A percentile compares a stretch with the other conserved stretches of the same genome.
Conservation (phyloP, 2,797 vertebrate species). For the Vipera ursinii region DNA sequence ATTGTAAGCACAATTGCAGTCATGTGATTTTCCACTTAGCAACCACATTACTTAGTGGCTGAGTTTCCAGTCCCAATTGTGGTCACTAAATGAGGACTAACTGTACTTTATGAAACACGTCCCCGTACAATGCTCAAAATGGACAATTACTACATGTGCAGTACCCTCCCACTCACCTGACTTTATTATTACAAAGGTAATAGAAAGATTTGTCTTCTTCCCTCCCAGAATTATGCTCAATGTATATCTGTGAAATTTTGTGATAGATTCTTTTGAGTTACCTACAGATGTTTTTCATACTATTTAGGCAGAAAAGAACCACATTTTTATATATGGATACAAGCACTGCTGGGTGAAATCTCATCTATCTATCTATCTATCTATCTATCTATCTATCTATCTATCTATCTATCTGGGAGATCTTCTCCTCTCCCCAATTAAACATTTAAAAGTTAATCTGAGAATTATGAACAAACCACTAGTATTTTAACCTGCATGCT, state of each 20-base stretch:
- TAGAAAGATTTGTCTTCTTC: background rate
- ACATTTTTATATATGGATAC: background rate
- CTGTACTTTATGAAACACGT: background rate
- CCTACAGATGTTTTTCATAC: background rate
- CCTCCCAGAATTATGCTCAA: background rate
- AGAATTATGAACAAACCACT: conserved; percentile 4
- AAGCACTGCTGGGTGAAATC: background rate
- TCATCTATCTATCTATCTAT: no score
- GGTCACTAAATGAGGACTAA: background rate
- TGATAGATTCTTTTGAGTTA: background rate
- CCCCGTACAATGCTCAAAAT: background rate
- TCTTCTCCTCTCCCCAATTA: background rate
- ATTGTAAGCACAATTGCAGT: background rate
- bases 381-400: no score
- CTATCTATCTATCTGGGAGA: background rate
- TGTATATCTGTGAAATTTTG: background rate
- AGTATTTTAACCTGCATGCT: conserved; percentile 40
- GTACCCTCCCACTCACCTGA: background rate
- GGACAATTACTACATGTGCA: background rate
- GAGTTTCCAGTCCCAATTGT: background rate
- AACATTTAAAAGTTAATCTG: conserved; percentile 18
- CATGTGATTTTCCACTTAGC: no score
- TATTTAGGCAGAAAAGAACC: background rate
- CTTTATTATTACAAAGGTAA: background rate
- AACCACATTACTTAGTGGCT: background rate